Base-by-base conservation (phyloP, 2,113 vertebrate genomes). In the Maccullochella peelii region DNA sequence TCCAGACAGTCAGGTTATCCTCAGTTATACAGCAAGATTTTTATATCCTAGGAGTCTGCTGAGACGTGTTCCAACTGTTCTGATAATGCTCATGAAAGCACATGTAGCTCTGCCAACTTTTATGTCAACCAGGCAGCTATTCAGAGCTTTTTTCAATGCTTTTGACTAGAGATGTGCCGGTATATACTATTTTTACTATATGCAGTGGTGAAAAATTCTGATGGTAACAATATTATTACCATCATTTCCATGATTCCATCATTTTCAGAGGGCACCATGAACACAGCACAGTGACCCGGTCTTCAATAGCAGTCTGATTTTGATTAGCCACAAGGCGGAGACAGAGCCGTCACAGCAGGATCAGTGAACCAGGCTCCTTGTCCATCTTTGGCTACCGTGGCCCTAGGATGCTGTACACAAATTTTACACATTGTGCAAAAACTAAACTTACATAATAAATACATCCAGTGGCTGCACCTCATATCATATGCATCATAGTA, bases 91-190 rank as follows among this genome's bases (percentile, higher is more conserved):
- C 55, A 79, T 52, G 47, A 85, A 80, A 78, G n/a, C 66, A 49
- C 61, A 76, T 23, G 67, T 49, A 57, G 71, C 75, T 86, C 55
- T 68, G 76, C 25, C 67, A 80, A 73, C 67, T 67, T 83, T 63
- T 74, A 63, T 57, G 72, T 63, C 54, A 85, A 65, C 42, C 36
- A 68, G 79, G 1, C 42, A 74, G 65, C 50, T 20, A 77, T 40
- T 79, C 33, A 30, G 55, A 76, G 23, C 23, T 65, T 49, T 42
- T 6, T 49, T 74, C 30, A 27, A 11, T 58, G 40, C 44, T 4
- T 69, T 11, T 65, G 20, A 80, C 50, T 49, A 6, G 7, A 80
- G 33, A 42, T 30, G 40, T 33, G 40, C 11, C 10, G 16, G 42
- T 25, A 44, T 25, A 44, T 66, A 40, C 5, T 40, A 9, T 4